Evolutionary conservation across 2,797 vertebrate species (phyloP).

Genomic region (Poeciliopsis presidionis): DNA sequence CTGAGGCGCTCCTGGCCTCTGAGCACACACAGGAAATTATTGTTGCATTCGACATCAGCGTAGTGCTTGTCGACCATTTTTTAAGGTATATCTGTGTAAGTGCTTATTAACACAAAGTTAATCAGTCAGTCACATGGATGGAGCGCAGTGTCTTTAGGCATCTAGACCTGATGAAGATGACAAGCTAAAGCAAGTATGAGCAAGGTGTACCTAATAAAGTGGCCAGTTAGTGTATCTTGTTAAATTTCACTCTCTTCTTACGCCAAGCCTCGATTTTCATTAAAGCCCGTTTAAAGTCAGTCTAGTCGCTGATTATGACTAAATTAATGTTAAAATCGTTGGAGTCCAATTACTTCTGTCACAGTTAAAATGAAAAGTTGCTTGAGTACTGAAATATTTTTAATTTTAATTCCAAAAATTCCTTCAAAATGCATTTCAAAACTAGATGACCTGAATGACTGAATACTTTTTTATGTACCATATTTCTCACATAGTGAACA

Average conservation of each 20-base stretch:
- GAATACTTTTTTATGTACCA: neutral
- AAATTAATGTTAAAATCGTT: neutral
- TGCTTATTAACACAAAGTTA: neutral
- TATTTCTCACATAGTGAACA: neutral
- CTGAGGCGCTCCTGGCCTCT: neutral
- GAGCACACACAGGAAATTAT: neutral
- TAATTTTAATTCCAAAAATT: slow-evolving; percentile 25
- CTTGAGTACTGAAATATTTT: slow-evolving; percentile 5
- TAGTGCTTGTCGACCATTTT: neutral
- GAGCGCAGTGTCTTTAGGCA: neutral
- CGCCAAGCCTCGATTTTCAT: neutral
- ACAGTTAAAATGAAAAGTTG: neutral
- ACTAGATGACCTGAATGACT: neutral
- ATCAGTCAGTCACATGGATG: neutral
- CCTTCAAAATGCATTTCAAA: neutral
- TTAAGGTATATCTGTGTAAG: neutral
- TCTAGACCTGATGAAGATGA: neutral
- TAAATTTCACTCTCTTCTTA: neutral
- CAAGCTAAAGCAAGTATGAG: neutral
- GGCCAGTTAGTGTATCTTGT: neutral
- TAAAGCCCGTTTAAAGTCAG: neutral
- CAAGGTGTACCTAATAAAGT: neutral
- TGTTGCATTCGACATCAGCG: neutral
- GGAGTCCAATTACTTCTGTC: neutral
- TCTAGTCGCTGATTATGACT: neutral